Evolutionary conservation across 2,888 invertebrate species (phyloP).

Genomic region (Scrobipalpa atriplicella): DNA sequence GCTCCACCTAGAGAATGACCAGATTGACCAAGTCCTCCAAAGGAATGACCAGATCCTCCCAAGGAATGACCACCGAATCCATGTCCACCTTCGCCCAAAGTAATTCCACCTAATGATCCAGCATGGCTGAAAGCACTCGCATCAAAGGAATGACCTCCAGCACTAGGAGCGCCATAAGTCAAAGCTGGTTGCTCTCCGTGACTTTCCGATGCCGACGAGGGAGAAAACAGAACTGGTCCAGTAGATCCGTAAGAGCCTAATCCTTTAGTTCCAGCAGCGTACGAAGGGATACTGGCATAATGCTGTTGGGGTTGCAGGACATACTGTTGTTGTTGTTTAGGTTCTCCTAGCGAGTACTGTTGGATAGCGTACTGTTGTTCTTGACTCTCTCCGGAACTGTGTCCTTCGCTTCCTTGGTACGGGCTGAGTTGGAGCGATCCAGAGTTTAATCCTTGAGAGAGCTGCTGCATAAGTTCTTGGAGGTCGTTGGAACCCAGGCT

Average conservation of each 20-base stretch:
- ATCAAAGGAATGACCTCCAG: conserved; percentile 50
- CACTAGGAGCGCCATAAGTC: conserved; percentile 52
- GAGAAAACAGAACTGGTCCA: conserved; percentile 71
- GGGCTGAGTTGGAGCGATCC: conserved; percentile 57
- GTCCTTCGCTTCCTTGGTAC: conserved; percentile 55
- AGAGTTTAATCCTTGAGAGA: conserved; percentile 64
- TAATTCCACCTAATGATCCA: conserved; percentile 42
- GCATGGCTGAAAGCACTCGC: conserved; percentile 45
- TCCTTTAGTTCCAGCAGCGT: conserved; percentile 71
- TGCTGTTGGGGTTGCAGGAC: conserved; percentile 51
- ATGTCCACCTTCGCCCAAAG: conserved; percentile 42
- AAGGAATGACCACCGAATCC: conserved; percentile 40
- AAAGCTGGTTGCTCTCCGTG: conserved; percentile 49
- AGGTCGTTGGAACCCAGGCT: conserved; percentile 59
- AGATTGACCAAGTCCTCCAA: conserved; percentile 30
- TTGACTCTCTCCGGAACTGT: conserved; percentile 55
- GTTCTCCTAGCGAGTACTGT: conserved; percentile 58
- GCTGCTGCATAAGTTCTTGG: conserved; percentile 71
- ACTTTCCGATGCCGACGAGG: conserved; percentile 57
- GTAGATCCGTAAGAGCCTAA: conserved; percentile 71
- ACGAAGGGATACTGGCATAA: conserved; percentile 56
- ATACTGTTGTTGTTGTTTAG: conserved; percentile 50
- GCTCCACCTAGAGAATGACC: conserved; percentile 40
- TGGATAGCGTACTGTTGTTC: conserved; percentile 50
- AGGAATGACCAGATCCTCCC: conserved; percentile 35